Percentiles rank a stretch among this genome's conserved stretches.
Evolutionary conservation across 1,140 invertebrate species (phyloP).

Genomic region (Condylostylus longicornis): DNA sequence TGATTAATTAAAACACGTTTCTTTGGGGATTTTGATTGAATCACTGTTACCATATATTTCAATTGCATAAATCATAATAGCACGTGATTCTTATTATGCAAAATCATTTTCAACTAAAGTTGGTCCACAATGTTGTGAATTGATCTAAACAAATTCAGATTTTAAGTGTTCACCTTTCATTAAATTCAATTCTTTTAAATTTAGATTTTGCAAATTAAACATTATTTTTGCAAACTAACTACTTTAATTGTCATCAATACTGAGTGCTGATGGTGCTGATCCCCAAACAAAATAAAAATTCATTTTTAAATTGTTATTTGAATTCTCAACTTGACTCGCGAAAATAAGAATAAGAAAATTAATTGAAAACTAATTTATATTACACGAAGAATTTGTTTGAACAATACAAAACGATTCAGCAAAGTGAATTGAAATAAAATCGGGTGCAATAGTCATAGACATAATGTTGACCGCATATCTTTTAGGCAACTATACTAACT

Average conservation of each 20-base stretch:
- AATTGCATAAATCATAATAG: conserved; percentile 53
- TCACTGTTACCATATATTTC: conserved; percentile 53
- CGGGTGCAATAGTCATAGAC: too few species aligned
- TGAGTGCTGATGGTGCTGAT: conserved; percentile 53
- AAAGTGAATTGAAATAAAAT: too few species aligned
- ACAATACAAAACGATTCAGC: too few species aligned
- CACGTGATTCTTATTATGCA: conserved; percentile 50
- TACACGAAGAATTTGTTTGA: too few species aligned
- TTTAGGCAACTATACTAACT: too few species aligned
- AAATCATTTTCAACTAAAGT: conserved; percentile 52
- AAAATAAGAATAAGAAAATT: neutral
- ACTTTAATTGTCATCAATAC: conserved; percentile 51
- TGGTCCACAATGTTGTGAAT: conserved; percentile 44
- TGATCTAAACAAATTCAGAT: conserved; percentile 46
- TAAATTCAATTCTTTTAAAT: conserved; percentile 51
- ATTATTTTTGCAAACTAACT: conserved; percentile 52
- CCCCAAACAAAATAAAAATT: conserved; percentile 50
- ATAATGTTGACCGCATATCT: too few species aligned
- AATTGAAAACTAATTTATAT: too few species aligned
- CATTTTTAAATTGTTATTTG: conserved; percentile 6
- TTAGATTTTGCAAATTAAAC: too few species aligned
- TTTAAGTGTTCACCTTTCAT: conserved; percentile 46
- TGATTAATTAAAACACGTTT: conserved; percentile 55
- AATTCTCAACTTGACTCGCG: neutral
- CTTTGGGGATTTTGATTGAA: conserved; percentile 45